Base-by-base conservation (phyloP, 2,113 vertebrate genomes). In the Lepus americanus region DNA sequence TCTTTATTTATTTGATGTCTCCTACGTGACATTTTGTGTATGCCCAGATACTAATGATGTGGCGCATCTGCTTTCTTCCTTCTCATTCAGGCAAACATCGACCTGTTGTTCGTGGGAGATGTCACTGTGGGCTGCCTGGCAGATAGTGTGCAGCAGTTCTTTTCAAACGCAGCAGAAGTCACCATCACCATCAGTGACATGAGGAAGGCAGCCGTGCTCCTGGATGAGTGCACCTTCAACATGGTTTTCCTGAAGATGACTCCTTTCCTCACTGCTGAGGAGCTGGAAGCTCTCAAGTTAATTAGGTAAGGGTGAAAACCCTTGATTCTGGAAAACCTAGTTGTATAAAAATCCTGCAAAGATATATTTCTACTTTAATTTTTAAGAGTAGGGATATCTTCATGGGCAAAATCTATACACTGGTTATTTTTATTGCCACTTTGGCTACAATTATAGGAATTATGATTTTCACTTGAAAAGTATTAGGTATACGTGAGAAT, bases 71-170 rank as follows among this genome's bases (percentile, higher is more conserved):
- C 53, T 44, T 67, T 29, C 36, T 51, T 29, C 79, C 95, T 88
- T 79, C 61, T 96, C 85, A 96, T 98, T 78, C 64, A 92, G 86
- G 53, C 53, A 39, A 90, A 93, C 87, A n/a, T 94, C 70, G 93
- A 59, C 0, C 49, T 98, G 89, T 87, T 95, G 63, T 78, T 98
- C 22, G 83, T 97, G 77, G 97, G 97, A 83, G 31, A 94, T 73
- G 9, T 85, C 83, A 89, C 92, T 67, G 55, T 93, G 78, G 2
- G 4, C 9, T 88, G 76, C 69, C 92, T 96, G 76, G 89, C 94
- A 36, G 69, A 81, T 33, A 36, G 63, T 51, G 80, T 94, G 4
- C 78, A 95, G 70, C 36, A 92, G 36, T 94, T 94, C 1, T 88
- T 97, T 87, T 87, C 82, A 29, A 51, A 25, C 49, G 33, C 82